Evolutionary conservation across 1,140 invertebrate species (phyloP).

Genomic region (Mercenaria mercenaria): DNA sequence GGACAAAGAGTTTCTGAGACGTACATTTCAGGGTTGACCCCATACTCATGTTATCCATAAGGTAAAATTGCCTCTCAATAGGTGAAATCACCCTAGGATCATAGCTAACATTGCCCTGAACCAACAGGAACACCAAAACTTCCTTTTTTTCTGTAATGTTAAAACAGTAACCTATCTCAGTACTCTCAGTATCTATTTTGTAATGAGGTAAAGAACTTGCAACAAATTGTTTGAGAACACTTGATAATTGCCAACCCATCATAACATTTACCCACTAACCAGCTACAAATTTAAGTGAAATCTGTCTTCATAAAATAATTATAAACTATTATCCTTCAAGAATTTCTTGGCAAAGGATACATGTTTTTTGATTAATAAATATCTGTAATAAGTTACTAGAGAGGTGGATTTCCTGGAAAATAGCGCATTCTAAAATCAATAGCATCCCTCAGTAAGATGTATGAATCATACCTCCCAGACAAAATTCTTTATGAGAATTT

Average conservation of each 20-base stretch:
- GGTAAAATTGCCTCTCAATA: too few species aligned
- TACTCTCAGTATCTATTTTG: too few species aligned
- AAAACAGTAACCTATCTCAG: too few species aligned
- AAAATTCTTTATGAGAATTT: conserved; percentile 8
- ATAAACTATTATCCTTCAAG: not conserved
- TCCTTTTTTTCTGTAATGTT: too few species aligned
- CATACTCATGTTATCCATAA: too few species aligned
- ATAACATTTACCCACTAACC: not conserved
- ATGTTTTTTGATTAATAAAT: conserved; percentile 6
- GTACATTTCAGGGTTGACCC: too few species aligned
- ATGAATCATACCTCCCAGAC: conserved; percentile 8
- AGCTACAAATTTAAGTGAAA: not conserved
- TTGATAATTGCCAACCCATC: not conserved
- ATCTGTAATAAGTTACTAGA: not conserved
- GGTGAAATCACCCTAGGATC: too few species aligned
- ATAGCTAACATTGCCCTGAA: too few species aligned
- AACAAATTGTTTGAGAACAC: not conserved
- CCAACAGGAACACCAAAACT: too few species aligned
- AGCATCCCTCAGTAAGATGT: not conserved
- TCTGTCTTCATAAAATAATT: not conserved
- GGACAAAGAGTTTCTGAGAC: too few species aligned
- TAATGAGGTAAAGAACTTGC: not conserved
- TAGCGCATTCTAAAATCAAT: conserved; percentile 15
- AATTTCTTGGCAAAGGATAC: not conserved
- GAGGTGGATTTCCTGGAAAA: not conserved